These are phyloP conservation scores for Chydorus sphaericus DNA, from an alignment of 2,888 invertebrate species.

Conservation along the genomic window DNA sequence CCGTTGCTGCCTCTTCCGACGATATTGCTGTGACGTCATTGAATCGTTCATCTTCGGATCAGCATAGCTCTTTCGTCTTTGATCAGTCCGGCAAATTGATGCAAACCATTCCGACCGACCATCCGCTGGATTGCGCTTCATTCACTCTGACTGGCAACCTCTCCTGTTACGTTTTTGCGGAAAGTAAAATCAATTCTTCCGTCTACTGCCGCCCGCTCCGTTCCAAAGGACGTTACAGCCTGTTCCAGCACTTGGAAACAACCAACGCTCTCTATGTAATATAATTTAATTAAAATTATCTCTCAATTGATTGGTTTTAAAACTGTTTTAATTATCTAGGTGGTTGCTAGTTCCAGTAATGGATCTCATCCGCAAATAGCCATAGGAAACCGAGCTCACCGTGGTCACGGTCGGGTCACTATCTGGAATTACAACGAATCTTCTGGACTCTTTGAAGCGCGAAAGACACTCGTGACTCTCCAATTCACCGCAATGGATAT, in stretches of 20 bases:
- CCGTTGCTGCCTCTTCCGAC: not conserved
- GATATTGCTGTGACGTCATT: not conserved
- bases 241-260: not conserved
- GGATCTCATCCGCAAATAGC: not conserved
- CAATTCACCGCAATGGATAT: not conserved
- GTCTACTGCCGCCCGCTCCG: not conserved
- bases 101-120: not conserved
- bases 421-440: not conserved
- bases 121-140: not conserved
- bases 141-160: not conserved
- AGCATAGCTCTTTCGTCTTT: not conserved
- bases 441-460: not conserved
- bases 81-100: not conserved
- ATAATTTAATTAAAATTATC: too few species aligned
- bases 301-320: too few species aligned
- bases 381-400: not conserved
- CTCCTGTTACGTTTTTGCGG: not conserved
- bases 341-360: too few species aligned
- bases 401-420: not conserved
- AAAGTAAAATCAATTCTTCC: not conserved
- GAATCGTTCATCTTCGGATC: not conserved
- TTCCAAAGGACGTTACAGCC: not conserved
- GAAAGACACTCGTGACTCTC: not conserved
- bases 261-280: too few species aligned
- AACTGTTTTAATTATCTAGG: too few species aligned